These are phyloP conservation scores for Stomatorhinus ivindoensis DNA, from an alignment of 2,113 vertebrate species.

Conservation along the genomic window DNA sequence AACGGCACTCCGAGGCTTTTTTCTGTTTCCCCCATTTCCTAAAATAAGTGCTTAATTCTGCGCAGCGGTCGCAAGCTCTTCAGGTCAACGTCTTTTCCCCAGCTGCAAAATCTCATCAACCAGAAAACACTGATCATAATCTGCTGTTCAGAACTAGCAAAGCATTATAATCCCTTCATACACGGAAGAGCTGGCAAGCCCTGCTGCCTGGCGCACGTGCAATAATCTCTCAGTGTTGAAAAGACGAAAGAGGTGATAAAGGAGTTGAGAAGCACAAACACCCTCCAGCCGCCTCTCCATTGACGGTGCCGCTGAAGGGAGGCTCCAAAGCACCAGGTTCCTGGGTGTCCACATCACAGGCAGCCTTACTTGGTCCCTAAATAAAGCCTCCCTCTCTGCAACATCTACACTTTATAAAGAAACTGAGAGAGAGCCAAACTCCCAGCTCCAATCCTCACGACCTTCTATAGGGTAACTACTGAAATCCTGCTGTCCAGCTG, in stretches of 20 bases:
- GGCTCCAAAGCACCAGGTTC: neutral
- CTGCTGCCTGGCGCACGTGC: neutral
- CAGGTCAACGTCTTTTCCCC: neutral
- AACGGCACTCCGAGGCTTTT: neutral
- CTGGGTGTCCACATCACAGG: neutral
- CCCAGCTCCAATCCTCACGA: neutral
- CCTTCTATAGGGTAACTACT: neutral
- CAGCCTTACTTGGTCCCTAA: neutral
- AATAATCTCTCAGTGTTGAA: neutral
- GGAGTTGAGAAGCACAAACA: neutral
- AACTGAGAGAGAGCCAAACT: neutral
- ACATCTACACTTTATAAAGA: neutral
- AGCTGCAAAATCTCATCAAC: neutral
- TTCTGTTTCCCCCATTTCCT: neutral
- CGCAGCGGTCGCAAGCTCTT: neutral
- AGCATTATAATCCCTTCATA: neutral
- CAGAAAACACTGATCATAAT: neutral
- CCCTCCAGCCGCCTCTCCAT: neutral
- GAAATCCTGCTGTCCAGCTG: no score
- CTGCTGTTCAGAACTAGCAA: neutral
- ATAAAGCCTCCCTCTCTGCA: neutral
- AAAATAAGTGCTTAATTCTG: neutral
- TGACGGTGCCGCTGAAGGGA: neutral
- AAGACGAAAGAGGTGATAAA: neutral
- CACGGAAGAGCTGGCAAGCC: neutral